Percentiles rank a stretch among this genome's conserved stretches.
These are phyloP conservation scores for Spicauda simplicius DNA, from an alignment of 2,888 invertebrate species.

Conservation along the genomic window DNA sequence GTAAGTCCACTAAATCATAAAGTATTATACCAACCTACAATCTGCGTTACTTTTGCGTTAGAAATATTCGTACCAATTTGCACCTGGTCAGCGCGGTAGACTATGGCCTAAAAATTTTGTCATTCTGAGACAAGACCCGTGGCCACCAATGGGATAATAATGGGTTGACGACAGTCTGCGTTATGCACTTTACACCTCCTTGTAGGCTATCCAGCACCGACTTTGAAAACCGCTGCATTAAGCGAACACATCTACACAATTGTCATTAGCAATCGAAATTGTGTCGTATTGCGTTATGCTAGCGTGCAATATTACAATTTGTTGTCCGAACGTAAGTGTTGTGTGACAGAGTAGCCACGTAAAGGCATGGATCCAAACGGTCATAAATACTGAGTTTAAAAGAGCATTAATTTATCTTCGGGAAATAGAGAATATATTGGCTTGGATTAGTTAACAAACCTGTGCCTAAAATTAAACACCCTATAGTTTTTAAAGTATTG, in stretches of 20 bases:
- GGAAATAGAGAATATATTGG: constrained; percentile 81
- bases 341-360: constrained; percentile 9
- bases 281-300: constrained; percentile 41
- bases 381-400: constrained; percentile 72
- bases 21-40: too few species aligned
- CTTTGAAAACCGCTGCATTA: too few species aligned
- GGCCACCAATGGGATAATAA: too few species aligned
- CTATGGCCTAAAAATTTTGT: too few species aligned
- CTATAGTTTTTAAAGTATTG: neutral
- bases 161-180: too few species aligned
- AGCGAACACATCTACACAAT: constrained; percentile 54
- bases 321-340: neutral
- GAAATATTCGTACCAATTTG: too few species aligned
- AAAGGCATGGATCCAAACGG: constrained; percentile 57
- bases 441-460: constrained; percentile 73
- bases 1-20: too few species aligned
- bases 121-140: too few species aligned
- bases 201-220: too few species aligned
- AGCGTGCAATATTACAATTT: constrained; percentile 38
- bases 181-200: too few species aligned
- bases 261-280: constrained; percentile 43
- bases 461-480: neutral
- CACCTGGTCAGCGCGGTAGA: too few species aligned
- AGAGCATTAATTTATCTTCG: constrained; percentile 79
- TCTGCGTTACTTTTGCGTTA: too few species aligned